Evolutionary conservation across 2,797 vertebrate species (phyloP).

Genomic region (Phoxinus dragarum): DNA sequence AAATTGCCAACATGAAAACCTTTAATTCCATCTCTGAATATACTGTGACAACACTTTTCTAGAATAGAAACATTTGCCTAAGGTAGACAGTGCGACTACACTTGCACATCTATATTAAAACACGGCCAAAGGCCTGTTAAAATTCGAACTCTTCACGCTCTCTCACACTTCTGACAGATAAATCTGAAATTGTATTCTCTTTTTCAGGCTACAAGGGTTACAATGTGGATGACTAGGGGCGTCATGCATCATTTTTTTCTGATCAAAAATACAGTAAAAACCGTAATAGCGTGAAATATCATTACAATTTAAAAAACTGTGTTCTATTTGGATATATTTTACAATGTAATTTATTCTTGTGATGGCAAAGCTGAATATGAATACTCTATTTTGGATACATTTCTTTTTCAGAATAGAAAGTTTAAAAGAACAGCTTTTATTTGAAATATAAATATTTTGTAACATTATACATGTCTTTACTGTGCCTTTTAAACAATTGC

Average conservation of each 20-base stretch:
- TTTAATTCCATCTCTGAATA: background rate
- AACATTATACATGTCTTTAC: background rate
- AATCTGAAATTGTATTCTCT: slow-evolving; percentile 43
- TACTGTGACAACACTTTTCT: background rate
- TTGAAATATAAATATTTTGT: background rate
- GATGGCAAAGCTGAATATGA: background rate
- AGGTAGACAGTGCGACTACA: slow-evolving; percentile 33
- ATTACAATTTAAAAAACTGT: background rate
- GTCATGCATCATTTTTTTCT: background rate
- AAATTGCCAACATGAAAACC: background rate
- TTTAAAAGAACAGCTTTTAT: background rate
- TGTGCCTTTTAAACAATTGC: background rate
- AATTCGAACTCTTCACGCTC: slow-evolving; percentile 51
- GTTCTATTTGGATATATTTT: background rate
- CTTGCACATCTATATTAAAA: slow-evolving; percentile 53
- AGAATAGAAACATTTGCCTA: slow-evolving; percentile 38
- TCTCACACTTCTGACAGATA: slow-evolving; percentile 53
- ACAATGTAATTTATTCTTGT: background rate
- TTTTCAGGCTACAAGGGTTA: slow-evolving; percentile 40
- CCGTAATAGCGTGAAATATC: background rate
- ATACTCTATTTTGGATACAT: background rate
- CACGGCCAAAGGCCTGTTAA: slow-evolving; percentile 41
- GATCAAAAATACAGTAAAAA: background rate
- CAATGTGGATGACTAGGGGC: slow-evolving; percentile 1
- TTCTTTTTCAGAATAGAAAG: background rate